These are phyloP conservation scores for Solenodon paradoxus DNA, from an alignment of 2,113 vertebrate genomes.

Conservation along the genomic window DNA sequence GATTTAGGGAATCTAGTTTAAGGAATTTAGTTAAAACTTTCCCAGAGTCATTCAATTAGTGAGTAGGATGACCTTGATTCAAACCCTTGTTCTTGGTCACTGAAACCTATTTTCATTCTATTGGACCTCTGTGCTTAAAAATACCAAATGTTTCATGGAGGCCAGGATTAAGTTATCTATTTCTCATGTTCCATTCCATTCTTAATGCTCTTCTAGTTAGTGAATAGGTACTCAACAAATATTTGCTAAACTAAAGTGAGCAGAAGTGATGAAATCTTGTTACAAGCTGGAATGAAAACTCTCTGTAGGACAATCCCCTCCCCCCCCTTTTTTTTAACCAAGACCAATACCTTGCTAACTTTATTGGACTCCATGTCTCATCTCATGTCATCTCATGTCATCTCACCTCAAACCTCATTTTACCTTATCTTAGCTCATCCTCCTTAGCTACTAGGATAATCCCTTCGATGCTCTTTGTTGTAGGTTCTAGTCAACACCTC, in stretches of 20 bases:
- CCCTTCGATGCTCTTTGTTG: neutral
- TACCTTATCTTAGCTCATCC: neutral
- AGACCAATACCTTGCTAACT: neutral
- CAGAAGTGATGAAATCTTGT: neutral
- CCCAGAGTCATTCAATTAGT: neutral
- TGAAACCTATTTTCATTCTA: neutral
- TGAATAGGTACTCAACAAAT: neutral
- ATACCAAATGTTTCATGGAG: neutral
- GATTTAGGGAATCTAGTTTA: neutral
- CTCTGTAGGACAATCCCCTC: neutral
- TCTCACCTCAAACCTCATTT: neutral
- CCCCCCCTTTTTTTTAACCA: neutral
- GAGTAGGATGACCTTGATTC: neutral
- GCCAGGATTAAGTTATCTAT: neutral
- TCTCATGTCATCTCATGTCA: neutral
- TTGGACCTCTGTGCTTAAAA: neutral
- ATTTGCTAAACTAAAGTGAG: neutral
- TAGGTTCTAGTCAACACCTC: neutral
- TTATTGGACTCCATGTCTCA: neutral
- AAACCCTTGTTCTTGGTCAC: neutral
- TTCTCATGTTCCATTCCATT: neutral
- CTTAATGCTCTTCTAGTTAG: neutral
- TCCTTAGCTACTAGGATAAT: neutral
- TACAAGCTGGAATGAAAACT: neutral
- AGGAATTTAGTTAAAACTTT: neutral